Evolutionary conservation across 2,797 vertebrate genomes (phyloP).

Genomic region (Sebastes aleutianus): DNA sequence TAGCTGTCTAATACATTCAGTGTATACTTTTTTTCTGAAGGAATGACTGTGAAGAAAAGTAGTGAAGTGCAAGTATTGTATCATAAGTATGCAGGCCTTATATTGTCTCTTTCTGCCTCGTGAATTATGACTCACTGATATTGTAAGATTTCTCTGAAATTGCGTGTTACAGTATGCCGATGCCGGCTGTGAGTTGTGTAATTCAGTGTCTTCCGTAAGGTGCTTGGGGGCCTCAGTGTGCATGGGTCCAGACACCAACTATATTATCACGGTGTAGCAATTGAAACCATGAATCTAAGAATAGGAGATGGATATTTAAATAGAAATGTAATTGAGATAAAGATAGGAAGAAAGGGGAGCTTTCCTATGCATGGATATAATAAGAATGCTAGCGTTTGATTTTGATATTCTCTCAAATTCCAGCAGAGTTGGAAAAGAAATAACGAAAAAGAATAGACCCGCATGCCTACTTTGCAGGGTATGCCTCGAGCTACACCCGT

Average conservation of each 20-base stretch:
- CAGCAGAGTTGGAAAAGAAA: constrained; percentile 2
- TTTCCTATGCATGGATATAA: not conserved
- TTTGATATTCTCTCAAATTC: constrained; percentile 10
- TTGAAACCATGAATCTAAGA: not conserved
- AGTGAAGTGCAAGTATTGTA: not conserved
- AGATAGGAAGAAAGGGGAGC: not conserved
- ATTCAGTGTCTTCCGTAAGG: constrained; percentile 34
- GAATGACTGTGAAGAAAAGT: not conserved
- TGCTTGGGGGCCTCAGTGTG: not conserved
- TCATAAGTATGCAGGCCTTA: constrained; percentile 25
- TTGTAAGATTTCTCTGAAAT: constrained; percentile 8
- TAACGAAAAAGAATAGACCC: not conserved
- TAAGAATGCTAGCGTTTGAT: not conserved
- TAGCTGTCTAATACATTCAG: not conserved
- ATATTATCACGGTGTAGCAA: not conserved
- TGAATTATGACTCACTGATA: constrained; percentile 41
- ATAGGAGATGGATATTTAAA: not conserved
- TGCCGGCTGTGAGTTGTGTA: constrained; percentile 33
- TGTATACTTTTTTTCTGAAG: not conserved
- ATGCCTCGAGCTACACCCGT: constrained; percentile 18
- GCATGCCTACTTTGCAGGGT: not conserved
- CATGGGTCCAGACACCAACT: not conserved
- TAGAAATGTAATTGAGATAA: not conserved
- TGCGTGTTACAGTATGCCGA: not conserved
- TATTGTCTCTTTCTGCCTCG: constrained; percentile 14